Evolutionary conservation across 2,888 invertebrate species (phyloP), one percentile per base, ranked within the genome.

Genomic region (Cephalotes varians): DNA sequence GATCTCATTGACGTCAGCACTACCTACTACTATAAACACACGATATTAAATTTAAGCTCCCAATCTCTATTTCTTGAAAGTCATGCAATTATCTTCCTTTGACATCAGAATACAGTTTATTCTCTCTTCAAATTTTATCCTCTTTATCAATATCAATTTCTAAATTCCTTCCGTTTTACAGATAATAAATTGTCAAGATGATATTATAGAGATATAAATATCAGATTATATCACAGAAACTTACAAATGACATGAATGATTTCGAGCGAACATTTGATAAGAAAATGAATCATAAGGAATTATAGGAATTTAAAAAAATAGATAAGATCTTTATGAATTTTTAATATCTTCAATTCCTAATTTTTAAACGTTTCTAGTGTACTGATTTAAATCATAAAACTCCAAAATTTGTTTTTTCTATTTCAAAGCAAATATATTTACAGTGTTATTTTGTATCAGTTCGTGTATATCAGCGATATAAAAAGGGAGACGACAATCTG

Each of bases 1-100:
- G 73, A 62, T 12, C 47, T 31, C n/a, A 47, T 62, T 62, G 62
- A 34, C 58, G 44, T 62, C 62, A 74, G 21, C 6, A 34, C 62
- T 74, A 73, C 21, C 40, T 47, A 73, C n/a, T n/a, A 62, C 62
- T 44, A 34, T 18, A 31, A 73, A 1, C 3, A 18, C 25, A 72
- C 1, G 58, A 72, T 62, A 74, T 18, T 34, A 34, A 74, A 34
- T 21, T 69, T 51, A 34, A 60, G 0, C 10, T 21, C 1, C 5
- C 31, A 31, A 18, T 47, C 21, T 47, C 21, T 72, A n/a, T 6
- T 47, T 21, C 25, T 60, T 34, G 0, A 0, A 1, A 73, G 5
- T 10, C n/a, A 9, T 34, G 31, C 0, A 18, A 56, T 73, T 44
- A 58, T 44, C 7, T 44, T 25, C 5, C 15, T 21, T 60, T 3